Percentiles rank a stretch among this genome's conserved stretches.
phyloP scores from a whole-genome alignment of 2,888 invertebrate genomes.

The Acholoe squamosa region DNA sequence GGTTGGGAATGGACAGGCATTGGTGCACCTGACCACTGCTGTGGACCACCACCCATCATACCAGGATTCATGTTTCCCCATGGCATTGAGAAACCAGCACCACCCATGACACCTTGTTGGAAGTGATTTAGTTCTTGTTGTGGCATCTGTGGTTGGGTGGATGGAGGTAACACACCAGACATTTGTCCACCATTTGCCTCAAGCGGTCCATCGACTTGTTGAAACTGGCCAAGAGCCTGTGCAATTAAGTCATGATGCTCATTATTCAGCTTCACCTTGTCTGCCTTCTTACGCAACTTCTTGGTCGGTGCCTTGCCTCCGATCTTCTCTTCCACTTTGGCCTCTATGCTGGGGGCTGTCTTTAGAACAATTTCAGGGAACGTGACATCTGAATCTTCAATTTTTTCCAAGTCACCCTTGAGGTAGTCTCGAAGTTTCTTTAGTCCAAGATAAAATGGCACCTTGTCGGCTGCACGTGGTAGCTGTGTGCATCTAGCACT shows the following conservation, averaged over 20 bases:
- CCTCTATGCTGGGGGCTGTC: slow-evolving; percentile 65
- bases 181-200: not conserved
- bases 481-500: slow-evolving; percentile 98
- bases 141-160: not conserved
- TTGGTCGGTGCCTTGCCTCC: not conserved
- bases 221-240: not conserved
- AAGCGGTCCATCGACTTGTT: not conserved
- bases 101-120: not conserved
- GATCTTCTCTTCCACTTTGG: slow-evolving; percentile 64
- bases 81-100: too few relatives aligned
- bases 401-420: slow-evolving; percentile 87
- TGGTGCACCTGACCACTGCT: not conserved
- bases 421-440: slow-evolving; percentile 97
- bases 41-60: not conserved
- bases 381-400: slow-evolving; percentile 80
- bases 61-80: not conserved
- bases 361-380: slow-evolving; percentile 78
- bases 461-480: slow-evolving; percentile 98
- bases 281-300: not conserved
- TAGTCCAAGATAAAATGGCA: slow-evolving; percentile 97
- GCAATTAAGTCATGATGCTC: slow-evolving; percentile 5
- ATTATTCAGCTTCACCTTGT: not conserved
- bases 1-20: not conserved
- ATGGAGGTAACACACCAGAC: not conserved
- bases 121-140: not conserved